Percentiles rank a stretch among this genome's conserved stretches.
Conservation (phyloP, 2,113 vertebrate genomes). For the Actenoides hombroni region DNA sequence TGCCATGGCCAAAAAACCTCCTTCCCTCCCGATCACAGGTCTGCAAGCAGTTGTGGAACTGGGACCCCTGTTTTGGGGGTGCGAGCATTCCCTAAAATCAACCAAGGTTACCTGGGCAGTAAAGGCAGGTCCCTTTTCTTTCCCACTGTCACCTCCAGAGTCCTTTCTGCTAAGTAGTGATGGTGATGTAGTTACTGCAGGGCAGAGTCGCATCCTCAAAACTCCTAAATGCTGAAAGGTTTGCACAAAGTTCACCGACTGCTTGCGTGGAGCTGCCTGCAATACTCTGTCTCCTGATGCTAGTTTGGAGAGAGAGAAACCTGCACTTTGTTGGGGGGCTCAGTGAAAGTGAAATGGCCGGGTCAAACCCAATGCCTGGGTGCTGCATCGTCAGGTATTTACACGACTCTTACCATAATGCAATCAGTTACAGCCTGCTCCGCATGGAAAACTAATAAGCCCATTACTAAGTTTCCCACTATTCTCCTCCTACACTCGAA, state of each 20-base stretch:
- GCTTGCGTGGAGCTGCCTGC: neutral
- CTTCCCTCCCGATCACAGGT: neutral
- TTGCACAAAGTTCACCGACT: neutral
- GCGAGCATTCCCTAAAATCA: neutral
- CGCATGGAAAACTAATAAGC: neutral
- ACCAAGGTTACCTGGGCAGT: neutral
- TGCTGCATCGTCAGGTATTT: rapidly evolving
- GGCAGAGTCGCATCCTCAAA: neutral
- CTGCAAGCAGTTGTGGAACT: neutral
- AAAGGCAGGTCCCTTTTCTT: neutral
- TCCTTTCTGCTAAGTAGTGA: neutral
- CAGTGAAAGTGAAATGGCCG: neutral
- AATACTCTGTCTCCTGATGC: neutral
- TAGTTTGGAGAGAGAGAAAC: rapidly evolving
- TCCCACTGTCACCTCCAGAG: neutral
- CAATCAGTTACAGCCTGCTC: neutral
- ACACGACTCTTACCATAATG: rapidly evolving
- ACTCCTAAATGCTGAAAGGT: neutral
- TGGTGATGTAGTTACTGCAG: neutral
- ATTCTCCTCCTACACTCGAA: neutral
- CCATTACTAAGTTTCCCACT: neutral
- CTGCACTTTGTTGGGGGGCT: neutral
- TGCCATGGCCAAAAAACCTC: neutral
- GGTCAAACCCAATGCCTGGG: neutral
- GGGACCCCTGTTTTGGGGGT: neutral